Evolutionary conservation across 1,140 invertebrate species (phyloP).

Genomic region (Listronotus oregonensis): DNA sequence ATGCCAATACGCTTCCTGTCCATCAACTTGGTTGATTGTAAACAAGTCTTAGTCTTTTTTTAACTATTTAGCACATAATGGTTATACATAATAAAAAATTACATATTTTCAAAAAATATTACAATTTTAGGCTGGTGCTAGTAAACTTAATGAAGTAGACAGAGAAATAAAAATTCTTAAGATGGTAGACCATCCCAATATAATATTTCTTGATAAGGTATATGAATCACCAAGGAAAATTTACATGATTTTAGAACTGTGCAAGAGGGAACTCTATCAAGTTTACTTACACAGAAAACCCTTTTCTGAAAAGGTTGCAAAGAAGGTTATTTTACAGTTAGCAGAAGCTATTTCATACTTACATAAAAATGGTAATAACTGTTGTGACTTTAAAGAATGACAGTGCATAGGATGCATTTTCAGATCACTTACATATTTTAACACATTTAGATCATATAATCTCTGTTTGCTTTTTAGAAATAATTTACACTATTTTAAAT

Average conservation of each 20-base stretch:
- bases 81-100: too few relatives aligned
- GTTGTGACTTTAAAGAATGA: too few relatives aligned
- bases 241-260: conserved; percentile 61
- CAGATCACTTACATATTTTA: too few relatives aligned
- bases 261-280: conserved; percentile 57
- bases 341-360: conserved; percentile 61
- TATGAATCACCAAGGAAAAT: conserved; percentile 60
- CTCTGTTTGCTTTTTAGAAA: too few relatives aligned
- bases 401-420: too few relatives aligned
- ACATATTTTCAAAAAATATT: conserved; percentile 1
- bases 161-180: conserved; percentile 63
- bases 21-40: too few relatives aligned
- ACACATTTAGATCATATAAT: too few relatives aligned
- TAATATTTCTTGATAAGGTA: conserved; percentile 61
- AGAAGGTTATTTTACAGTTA: conserved; percentile 58
- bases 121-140: conserved; percentile 32
- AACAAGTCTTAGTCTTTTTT: too few relatives aligned
- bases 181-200: conserved; percentile 61
- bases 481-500: too few relatives aligned
- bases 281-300: conserved; percentile 51
- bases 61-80: too few relatives aligned
- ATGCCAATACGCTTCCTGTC: too few relatives aligned
- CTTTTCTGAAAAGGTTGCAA: conserved; percentile 57
- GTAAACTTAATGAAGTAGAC: conserved; percentile 56
- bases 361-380: conserved; percentile 60